phyloP scores from a whole-genome alignment of 2,888 invertebrate species.

The Ichneumon xanthorius region DNA sequence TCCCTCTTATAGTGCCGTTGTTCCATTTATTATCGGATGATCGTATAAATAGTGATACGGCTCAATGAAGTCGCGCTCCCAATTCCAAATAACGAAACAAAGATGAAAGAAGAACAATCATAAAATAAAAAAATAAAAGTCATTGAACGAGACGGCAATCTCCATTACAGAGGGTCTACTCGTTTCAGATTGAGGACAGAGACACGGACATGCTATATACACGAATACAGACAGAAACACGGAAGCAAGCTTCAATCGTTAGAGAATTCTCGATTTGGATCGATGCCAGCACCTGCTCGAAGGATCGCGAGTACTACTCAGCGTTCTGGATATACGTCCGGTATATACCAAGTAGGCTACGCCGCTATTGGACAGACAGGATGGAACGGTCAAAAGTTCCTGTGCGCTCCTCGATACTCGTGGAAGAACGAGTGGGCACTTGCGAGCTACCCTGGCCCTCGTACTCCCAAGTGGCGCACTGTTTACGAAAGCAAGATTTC shows the following conservation, averaged over 20 bases:
- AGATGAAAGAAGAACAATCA: not conserved
- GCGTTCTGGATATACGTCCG: conserved; percentile 21
- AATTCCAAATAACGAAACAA: not conserved
- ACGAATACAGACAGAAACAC: conserved; percentile 21
- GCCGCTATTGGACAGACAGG: not conserved
- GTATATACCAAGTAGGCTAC: conserved; percentile 14
- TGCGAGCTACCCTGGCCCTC: not conserved
- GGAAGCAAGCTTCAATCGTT: conserved; percentile 24
- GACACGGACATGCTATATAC: conserved; percentile 4
- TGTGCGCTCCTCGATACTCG: conserved; percentile 16
- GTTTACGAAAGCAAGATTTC: conserved; percentile 52
- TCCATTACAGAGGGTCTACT: conserved; percentile 18
- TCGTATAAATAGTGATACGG: not conserved
- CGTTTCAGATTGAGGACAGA: conserved; percentile 15
- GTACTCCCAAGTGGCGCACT: conserved; percentile 24
- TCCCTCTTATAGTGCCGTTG: not conserved
- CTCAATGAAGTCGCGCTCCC: not conserved
- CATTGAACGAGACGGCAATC: not conserved
- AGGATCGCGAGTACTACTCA: conserved; percentile 33
- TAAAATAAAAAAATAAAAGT: not conserved
- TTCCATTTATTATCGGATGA: not conserved
- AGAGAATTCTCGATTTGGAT: conserved; percentile 59
- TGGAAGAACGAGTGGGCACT: conserved; percentile 42
- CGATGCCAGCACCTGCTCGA: conserved; percentile 55
- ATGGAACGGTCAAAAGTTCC: conserved; percentile 39